Evolutionary conservation across 2,113 vertebrate species (phyloP).

Genomic region (Poeciliopsis occidentalis): DNA sequence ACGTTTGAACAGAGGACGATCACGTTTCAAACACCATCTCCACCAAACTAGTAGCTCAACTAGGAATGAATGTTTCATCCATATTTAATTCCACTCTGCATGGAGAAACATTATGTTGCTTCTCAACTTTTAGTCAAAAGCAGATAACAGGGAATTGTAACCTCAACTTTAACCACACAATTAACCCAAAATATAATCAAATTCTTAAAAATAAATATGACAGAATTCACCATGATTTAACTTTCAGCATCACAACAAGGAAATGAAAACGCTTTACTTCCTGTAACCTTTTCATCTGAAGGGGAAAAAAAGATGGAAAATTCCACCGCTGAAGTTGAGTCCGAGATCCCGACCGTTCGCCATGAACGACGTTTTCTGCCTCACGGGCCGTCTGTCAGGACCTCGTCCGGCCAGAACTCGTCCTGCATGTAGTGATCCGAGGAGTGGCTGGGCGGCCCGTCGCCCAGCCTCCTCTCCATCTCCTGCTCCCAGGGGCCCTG

Average conservation of each 20-base stretch:
- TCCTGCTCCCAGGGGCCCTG: slow-evolving; percentile 87
- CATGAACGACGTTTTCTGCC: neutral
- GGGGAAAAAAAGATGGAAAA: too few relatives aligned
- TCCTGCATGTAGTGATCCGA: slow-evolving; percentile 91
- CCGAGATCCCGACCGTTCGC: too few relatives aligned
- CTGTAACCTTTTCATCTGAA: neutral
- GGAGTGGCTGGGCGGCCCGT: slow-evolving; percentile 64
- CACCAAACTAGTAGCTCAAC: too few relatives aligned
- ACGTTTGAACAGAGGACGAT: neutral
- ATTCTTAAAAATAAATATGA: neutral
- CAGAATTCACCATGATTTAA: neutral
- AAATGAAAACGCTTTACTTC: neutral
- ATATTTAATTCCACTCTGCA: neutral
- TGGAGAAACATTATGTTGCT: too few relatives aligned
- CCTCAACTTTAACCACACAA: neutral
- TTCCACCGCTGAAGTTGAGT: neutral
- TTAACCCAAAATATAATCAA: neutral
- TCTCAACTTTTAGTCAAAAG: neutral
- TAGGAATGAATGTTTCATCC: too few relatives aligned
- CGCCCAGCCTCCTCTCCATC: slow-evolving; percentile 46
- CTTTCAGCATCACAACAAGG: neutral
- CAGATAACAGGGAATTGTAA: neutral
- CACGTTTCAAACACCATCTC: neutral
- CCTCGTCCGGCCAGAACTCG: slow-evolving; percentile 87
- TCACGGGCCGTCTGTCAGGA: slow-evolving; percentile 69